phyloP scores from a whole-genome alignment of 2,113 vertebrate species.

The Gnathonemus echidnorhynchus region DNA sequence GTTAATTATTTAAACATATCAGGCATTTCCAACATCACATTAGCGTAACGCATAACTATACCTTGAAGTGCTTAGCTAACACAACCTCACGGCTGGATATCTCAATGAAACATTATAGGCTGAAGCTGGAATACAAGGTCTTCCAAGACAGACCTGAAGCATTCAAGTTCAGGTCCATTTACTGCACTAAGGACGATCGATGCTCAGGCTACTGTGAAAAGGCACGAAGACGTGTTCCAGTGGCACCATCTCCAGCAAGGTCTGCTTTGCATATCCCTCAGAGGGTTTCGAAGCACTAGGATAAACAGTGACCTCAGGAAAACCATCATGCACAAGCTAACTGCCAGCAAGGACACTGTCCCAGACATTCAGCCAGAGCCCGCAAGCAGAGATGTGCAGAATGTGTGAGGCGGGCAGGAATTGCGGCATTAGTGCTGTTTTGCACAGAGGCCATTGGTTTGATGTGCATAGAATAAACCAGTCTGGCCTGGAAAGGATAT shows the following conservation, averaged over 20 bases:
- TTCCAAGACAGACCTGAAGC: neutral
- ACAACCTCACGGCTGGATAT: neutral
- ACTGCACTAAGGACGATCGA: neutral
- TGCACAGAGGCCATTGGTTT: neutral
- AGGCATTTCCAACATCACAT: neutral
- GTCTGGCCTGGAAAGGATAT: neutral
- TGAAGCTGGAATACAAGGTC: neutral
- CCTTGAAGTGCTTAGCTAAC: neutral
- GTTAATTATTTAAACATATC: neutral
- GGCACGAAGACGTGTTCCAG: neutral
- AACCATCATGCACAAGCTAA: neutral
- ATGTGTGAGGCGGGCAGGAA: neutral
- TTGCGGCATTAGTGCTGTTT: neutral
- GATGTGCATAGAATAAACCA: neutral
- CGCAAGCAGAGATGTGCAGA: neutral
- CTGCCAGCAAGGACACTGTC: neutral
- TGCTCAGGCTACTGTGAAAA: neutral
- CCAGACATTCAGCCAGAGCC: neutral
- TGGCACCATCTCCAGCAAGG: neutral
- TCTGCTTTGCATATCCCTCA: neutral
- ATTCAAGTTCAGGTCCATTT: neutral
- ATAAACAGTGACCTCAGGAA: neutral
- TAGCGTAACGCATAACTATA: neutral
- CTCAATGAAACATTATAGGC: neutral
- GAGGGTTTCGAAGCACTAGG: neutral